Evolutionary conservation across 2,797 vertebrate species (phyloP), one percentile per base, ranked within the genome.

Genomic region (Anabacerthia variegaticeps): DNA sequence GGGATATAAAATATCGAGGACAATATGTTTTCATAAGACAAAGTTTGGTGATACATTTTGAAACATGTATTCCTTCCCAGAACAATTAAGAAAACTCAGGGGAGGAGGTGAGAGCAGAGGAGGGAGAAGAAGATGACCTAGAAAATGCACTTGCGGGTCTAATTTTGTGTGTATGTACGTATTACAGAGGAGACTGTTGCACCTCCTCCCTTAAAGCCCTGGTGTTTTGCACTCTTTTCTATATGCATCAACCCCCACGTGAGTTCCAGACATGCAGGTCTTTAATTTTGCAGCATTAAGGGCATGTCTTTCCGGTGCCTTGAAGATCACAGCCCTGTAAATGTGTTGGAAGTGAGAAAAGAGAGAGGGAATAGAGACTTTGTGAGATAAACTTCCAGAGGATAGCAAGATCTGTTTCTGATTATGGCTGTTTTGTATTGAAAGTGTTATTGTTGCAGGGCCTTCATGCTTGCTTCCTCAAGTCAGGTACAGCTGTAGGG

Each of bases 61-160:
- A 93, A 95, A 68, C 43, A 22, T 41, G 19, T 65, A 66, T 77
- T 89, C 28, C 75, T 77, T 69, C 43, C 37, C 66, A 91, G 91
- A 93, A 91, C 84, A 96, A 91, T 93, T 90, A 94, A 77, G 58
- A 89, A 83, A 88, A 78, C 84, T 81, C 85, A 46, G 24, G 76
- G 77, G 92, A 92, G 55, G 63, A 81, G 74, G 59, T 13, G 37
- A 88, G 27, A 88, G 82, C 65, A 88, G 72, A 94, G 67, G 65
- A 92, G 49, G 82, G 82, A 89, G 68, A 85, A 75, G 82, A 76
- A 24, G 23, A 34, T 92, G 93, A 92, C 94, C 92, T 86, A 94
- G 88, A 95, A 96, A 96, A 86, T 59, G 37, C 8, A 3, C 71
- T 88, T 73, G 73, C 6, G 0, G 63, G 62, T 94, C 90, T 95